Percentiles rank a stretch among this genome's conserved stretches.
Conservation (phyloP, 2,113 vertebrate species). For the Chaenogobius annularis region DNA sequence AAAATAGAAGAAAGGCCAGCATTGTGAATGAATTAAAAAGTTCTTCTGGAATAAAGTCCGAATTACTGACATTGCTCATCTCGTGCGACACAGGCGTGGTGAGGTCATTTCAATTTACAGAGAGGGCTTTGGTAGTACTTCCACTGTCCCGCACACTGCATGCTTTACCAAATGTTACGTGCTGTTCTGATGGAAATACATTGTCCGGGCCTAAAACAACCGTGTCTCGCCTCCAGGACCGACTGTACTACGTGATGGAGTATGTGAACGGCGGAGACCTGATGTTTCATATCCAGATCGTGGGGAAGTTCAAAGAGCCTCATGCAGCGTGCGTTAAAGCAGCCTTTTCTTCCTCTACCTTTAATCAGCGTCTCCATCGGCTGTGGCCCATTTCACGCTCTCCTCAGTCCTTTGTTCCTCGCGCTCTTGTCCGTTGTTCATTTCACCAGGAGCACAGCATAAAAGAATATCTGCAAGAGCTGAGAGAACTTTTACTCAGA, state of each 20-base stretch:
- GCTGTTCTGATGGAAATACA: not conserved
- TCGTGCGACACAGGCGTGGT: no score
- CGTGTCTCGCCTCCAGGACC: conserved; percentile 77
- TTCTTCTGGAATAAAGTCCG: no score
- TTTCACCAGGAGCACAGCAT: conserved; percentile 20
- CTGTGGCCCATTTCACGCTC: conserved; percentile 32
- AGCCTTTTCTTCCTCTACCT: conserved; percentile 27
- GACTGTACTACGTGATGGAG: conserved; percentile 93
- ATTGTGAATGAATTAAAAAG: no score
- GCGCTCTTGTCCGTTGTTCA: conserved; percentile 48
- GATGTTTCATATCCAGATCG: conserved; percentile 93
- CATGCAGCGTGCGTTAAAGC: conserved; percentile 85
- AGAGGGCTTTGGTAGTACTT: no score
- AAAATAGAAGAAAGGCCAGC: no score
- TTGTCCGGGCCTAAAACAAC: not conserved
- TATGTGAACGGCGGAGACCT: conserved; percentile 92
- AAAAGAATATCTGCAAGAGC: not conserved
- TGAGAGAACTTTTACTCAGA: not conserved
- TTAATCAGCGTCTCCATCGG: conserved; percentile 38
- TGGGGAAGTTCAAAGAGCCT: conserved; percentile 93
- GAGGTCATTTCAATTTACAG: no score
- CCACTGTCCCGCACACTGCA: not conserved
- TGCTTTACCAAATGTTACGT: not conserved
- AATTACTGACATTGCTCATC: no score
- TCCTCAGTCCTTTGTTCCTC: conserved; percentile 31